Evolutionary conservation across 2,797 vertebrate species (phyloP), one percentile per base, ranked within the genome.

Genomic region (Sphaeramia orbicularis): DNA sequence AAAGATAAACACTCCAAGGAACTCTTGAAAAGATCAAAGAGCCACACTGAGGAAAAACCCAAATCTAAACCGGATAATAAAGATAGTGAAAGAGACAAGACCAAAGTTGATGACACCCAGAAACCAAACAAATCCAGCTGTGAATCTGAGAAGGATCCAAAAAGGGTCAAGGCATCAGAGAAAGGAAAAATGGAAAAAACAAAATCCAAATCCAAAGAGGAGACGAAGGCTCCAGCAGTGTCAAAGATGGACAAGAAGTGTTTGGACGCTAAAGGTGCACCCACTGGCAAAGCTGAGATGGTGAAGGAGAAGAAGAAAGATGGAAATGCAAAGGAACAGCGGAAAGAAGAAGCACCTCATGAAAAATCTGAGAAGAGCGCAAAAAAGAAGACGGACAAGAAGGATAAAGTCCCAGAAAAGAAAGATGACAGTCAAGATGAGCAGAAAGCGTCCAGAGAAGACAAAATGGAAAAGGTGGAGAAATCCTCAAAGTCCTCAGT

Each of bases 111-210:
- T 37, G 96, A 97, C 42, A 43, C 73, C 44, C 94, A 94, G 57
- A 98, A 93, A 81, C 74, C 93, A 19, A 94, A 83, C 69, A 92
- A 62, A 48, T 10, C 77, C 0, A 88, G 89, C 60, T 87, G 75
- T 21, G 94, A 96, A 15, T 60, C 71, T 1, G 96, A 97, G 45
- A 96, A 93, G 51, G 95, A 94, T 48, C 45, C 76, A 8, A 93
- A 93, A 32, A 96, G 90, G 78, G 76, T 84, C 12, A 96, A 93
- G 70, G 74, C 76, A 38, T 13, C 60, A 2, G 94, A 93, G 4
- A 97, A 97, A 74, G 94, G 91, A 50, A 96, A 85, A 89, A n/a
- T 91, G 12, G 96, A 96, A 74, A 97, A 93, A 78, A 68, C 85
- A 0, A 96, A 94, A 89, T 91, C 95, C 1, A 99, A 95, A 74